These are phyloP conservation scores for Calidris pygmaea DNA, from an alignment of 2,113 vertebrate species.

Conservation along the genomic window DNA sequence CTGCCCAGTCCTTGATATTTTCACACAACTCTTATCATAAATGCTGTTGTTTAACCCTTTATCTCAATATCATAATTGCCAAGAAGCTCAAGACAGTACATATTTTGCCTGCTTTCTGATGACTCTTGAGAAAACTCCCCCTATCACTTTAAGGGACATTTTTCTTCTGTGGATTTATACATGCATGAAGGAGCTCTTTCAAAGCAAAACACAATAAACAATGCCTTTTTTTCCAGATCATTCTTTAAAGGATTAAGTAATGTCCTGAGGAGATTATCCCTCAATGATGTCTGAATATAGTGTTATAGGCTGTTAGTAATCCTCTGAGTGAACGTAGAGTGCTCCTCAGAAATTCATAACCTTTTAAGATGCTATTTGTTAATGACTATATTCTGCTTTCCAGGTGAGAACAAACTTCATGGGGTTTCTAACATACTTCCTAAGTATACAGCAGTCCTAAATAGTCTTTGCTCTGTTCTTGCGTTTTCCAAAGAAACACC, in stretches of 20 bases:
- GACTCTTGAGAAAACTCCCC: neutral
- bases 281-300: neutral
- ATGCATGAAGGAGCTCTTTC: neutral
- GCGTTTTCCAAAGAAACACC: neutral
- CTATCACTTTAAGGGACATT: neutral
- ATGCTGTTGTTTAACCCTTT: neutral
- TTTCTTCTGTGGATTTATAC: neutral
- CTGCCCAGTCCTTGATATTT: neutral
- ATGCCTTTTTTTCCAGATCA: neutral
- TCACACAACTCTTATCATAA: neutral
- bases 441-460: neutral
- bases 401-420: neutral
- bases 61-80: fast-evolving
- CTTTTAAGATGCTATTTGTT: neutral
- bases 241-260: neutral
- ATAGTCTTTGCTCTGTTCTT: neutral
- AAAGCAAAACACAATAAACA: neutral
- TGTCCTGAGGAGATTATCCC: neutral
- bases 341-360: neutral
- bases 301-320: neutral
- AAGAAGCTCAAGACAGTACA: neutral
- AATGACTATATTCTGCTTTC: neutral
- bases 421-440: neutral
- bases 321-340: neutral
- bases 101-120: neutral